Evolutionary conservation across 2,113 vertebrate genomes (phyloP).

Genomic region (Oncorhynchus tshawytscha): DNA sequence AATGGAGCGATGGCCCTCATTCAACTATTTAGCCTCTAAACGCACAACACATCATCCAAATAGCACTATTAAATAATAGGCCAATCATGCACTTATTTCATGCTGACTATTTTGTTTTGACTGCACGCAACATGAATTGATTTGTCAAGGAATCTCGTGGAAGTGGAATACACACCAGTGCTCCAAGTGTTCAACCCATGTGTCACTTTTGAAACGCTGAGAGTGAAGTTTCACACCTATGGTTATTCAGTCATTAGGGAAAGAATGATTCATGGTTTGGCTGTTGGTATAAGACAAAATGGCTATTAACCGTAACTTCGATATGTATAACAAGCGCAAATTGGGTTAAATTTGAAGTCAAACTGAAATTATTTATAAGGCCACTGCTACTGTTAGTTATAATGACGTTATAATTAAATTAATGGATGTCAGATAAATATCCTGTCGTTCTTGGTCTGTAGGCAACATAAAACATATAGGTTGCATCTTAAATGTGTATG

Average conservation of each 20-base stretch:
- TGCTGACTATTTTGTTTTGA: background rate
- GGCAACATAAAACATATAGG: background rate
- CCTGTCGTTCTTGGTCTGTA: background rate
- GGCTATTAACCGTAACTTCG: background rate
- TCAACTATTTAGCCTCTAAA: background rate
- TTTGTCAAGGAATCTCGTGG: background rate
- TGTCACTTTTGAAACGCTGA: slow-evolving; percentile 34
- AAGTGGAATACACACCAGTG: slow-evolving; percentile 25
- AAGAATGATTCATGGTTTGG: slow-evolving; percentile 15
- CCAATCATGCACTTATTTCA: background rate
- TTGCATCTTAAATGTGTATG: background rate
- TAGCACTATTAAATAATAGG: background rate
- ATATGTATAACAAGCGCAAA: background rate
- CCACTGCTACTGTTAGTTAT: too few relatives aligned
- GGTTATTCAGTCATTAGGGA: slow-evolving; percentile 22
- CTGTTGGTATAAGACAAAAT: background rate
- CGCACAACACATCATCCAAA: background rate
- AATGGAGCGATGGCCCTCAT: background rate
- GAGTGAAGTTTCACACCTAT: slow-evolving; percentile 37
- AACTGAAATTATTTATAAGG: background rate
- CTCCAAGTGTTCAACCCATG: slow-evolving; percentile 21
- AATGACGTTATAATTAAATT: background rate
- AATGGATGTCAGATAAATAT: background rate
- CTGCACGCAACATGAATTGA: background rate
- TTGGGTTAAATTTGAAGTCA: background rate